Percentiles rank a stretch among this genome's conserved stretches.
Evolutionary conservation across 2,888 invertebrate species (phyloP).

Genomic region (Brassicogethes aeneus): DNA sequence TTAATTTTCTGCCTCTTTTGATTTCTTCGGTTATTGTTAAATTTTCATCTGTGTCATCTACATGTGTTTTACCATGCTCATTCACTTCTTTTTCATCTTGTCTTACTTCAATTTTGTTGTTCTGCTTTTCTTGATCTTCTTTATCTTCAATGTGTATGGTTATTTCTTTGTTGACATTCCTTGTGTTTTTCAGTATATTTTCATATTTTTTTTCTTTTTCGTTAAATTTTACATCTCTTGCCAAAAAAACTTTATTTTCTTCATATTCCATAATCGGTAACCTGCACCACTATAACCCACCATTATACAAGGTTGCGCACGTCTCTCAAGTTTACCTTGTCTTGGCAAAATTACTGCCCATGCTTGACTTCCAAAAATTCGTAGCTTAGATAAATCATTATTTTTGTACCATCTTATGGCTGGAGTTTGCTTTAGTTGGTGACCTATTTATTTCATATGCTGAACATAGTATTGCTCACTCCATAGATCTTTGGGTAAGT

Average conservation of each 20-base stretch:
- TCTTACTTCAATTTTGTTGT: background rate
- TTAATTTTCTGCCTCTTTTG: slow-evolving; percentile 12
- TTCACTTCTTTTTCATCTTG: slow-evolving; percentile 4
- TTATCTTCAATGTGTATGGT: slow-evolving; percentile 8
- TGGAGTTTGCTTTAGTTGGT: slow-evolving; percentile 14
- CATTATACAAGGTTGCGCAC: slow-evolving; percentile 15
- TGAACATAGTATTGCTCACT: slow-evolving; percentile 18
- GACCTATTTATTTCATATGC: slow-evolving; percentile 19
- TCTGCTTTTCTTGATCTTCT: slow-evolving; percentile 2
- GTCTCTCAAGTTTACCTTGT: slow-evolving; percentile 18
- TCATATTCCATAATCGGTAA: slow-evolving; percentile 17
- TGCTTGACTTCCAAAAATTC: slow-evolving; percentile 19
- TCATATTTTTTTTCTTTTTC: slow-evolving; percentile 14
- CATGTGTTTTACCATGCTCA: background rate
- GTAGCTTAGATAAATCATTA: slow-evolving; percentile 17
- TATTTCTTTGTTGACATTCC: slow-evolving; percentile 6
- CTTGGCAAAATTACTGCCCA: no score
- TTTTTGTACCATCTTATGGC: slow-evolving; percentile 15
- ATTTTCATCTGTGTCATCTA: background rate
- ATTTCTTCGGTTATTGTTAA: slow-evolving; percentile 1
- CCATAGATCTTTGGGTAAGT: slow-evolving; percentile 18
- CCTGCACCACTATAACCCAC: slow-evolving; percentile 17
- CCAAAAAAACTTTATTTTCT: slow-evolving; percentile 13
- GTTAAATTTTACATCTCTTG: slow-evolving; percentile 20
- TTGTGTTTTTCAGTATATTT: slow-evolving; percentile 7